These are phyloP conservation scores for Fopius arisanus DNA, from an alignment of 1,140 invertebrate species.

Conservation along the genomic window DNA sequence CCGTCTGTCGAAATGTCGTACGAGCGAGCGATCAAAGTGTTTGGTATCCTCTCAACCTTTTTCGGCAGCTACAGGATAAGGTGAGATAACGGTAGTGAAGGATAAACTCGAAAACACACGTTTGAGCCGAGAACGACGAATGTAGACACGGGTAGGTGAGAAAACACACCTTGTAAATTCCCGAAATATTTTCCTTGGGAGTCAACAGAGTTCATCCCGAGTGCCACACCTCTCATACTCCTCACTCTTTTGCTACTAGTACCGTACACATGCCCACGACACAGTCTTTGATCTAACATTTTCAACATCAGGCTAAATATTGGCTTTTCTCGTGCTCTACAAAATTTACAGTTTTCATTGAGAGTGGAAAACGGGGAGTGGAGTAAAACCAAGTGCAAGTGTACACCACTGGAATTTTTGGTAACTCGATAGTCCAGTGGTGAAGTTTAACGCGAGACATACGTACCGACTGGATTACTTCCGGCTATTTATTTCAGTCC, in stretches of 20 bases:
- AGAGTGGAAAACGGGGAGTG: background rate
- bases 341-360: constrained; percentile 6
- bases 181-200: background rate
- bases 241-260: background rate
- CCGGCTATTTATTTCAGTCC: background rate
- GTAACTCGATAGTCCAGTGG: background rate
- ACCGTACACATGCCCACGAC: background rate
- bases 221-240: constrained; percentile 3
- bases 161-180: constrained; percentile 9
- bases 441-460: background rate
- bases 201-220: constrained; percentile 17
- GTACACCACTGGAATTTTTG: background rate
- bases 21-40: constrained; percentile 33
- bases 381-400: background rate
- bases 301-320: constrained; percentile 11
- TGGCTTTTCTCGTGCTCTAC: constrained; percentile 3
- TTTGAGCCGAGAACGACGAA: background rate
- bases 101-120: background rate
- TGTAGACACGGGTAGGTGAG: background rate
- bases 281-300: constrained; percentile 5
- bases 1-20: constrained; percentile 30
- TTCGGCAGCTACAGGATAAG: background rate
- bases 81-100: background rate
- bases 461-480: background rate
- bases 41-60: constrained; percentile 13